Conservation (phyloP, 1,140 invertebrate species). For the Proales similis region DNA sequence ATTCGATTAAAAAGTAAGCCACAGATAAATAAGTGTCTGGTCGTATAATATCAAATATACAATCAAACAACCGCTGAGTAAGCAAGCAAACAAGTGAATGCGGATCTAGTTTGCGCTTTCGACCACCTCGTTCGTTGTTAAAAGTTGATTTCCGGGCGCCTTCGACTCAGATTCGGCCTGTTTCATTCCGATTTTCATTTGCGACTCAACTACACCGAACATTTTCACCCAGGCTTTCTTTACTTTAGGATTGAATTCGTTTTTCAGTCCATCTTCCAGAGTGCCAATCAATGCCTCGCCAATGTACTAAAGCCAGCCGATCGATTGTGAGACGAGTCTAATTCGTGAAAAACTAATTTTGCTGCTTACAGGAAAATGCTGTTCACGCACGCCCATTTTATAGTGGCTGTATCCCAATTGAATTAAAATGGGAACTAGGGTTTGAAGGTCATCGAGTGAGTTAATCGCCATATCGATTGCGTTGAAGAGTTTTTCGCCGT, state of each 20-base stretch:
- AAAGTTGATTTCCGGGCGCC: too few species aligned
- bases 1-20: too few species aligned
- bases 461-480: slow-evolving; percentile 32
- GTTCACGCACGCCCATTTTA: slow-evolving; percentile 22
- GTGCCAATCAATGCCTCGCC: neutral
- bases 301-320: neutral
- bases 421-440: slow-evolving; percentile 17
- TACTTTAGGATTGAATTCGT: slow-evolving; percentile 19
- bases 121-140: too few species aligned
- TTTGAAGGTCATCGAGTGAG: slow-evolving; percentile 3
- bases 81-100: too few species aligned
- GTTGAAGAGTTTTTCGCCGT: slow-evolving; percentile 31
- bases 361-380: slow-evolving; percentile 1
- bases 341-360: too few species aligned
- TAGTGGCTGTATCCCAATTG: slow-evolving; percentile 20
- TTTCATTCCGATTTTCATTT: slow-evolving; percentile 8
- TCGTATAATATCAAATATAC: too few species aligned
- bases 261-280: slow-evolving; percentile 2
- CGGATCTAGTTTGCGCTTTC: too few species aligned
- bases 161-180: neutral
- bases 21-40: too few species aligned
- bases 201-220: neutral
- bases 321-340: neutral
- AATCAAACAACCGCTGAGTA: too few species aligned
- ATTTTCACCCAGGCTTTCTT: slow-evolving; percentile 14